phyloP scores from a whole-genome alignment of 2,888 invertebrate genomes.

The Sceliomorpha sp. region DNA sequence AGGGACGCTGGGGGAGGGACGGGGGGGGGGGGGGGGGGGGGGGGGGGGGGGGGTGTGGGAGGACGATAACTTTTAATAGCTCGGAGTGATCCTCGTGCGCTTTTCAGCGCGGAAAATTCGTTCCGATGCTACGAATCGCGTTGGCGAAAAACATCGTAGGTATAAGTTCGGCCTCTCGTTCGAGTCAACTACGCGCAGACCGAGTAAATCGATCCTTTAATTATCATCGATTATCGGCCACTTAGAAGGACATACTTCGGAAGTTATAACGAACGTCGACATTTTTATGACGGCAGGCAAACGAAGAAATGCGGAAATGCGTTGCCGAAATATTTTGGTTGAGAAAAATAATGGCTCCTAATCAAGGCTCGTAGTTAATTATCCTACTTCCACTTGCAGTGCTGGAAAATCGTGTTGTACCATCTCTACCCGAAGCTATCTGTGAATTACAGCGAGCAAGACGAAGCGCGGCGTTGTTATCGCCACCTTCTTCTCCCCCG shows the following conservation, averaged over 20 bases:
- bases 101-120: constrained; percentile 53
- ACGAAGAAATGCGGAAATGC: too few species aligned
- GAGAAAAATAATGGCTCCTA: constrained; percentile 38
- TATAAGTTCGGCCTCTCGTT: too few species aligned
- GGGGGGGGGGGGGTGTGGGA: constrained; percentile 44
- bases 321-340: too few species aligned
- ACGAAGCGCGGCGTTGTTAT: constrained; percentile 38
- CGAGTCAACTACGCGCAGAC: too few species aligned
- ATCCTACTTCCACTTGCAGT: constrained; percentile 32
- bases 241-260: too few species aligned
- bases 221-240: too few species aligned
- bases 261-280: too few species aligned
- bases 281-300: too few species aligned
- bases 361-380: constrained; percentile 46
- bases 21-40: constrained; percentile 47
- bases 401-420: constrained; percentile 44
- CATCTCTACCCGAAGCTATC: constrained; percentile 46
- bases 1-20: constrained; percentile 48
- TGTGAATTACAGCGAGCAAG: constrained; percentile 43
- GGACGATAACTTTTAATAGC: constrained; percentile 64
- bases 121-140: constrained; percentile 29
- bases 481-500: constrained; percentile 37
- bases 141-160: too few species aligned
- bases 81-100: constrained; percentile 59
- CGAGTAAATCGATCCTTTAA: too few species aligned